Evolutionary conservation across 2,888 invertebrate genomes (phyloP).

Genomic region (Hydropsyche betteni): DNA sequence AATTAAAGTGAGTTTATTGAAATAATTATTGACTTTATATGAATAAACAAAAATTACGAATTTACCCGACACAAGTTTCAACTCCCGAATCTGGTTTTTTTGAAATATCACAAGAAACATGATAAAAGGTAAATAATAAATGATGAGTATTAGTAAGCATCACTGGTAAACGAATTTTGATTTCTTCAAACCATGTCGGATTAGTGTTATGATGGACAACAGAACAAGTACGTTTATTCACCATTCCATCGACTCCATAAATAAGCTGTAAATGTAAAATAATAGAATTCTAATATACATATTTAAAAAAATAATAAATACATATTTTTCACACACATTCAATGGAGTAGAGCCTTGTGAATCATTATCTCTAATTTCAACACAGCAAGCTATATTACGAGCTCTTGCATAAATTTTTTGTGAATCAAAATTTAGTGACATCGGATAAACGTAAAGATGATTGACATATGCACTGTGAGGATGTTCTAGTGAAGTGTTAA

Average conservation of each 20-base stretch:
- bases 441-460: slow-evolving; percentile 92
- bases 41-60: slow-evolving; percentile 9
- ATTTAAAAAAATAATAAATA: neutral
- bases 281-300: neutral
- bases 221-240: slow-evolving; percentile 75
- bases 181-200: slow-evolving; percentile 93
- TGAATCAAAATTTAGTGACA: slow-evolving; percentile 85
- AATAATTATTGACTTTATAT: neutral
- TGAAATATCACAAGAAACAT: slow-evolving; percentile 90
- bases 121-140: slow-evolving; percentile 93
- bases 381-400: slow-evolving; percentile 90
- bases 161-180: slow-evolving; percentile 89
- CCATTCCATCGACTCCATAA: slow-evolving; percentile 65
- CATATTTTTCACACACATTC: slow-evolving; percentile 66
- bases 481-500: slow-evolving; percentile 76
- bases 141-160: slow-evolving; percentile 88
- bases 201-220: slow-evolving; percentile 90
- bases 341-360: slow-evolving; percentile 75
- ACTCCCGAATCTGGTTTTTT: slow-evolving; percentile 80
- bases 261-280: slow-evolving; percentile 56
- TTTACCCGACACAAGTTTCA: slow-evolving; percentile 83
- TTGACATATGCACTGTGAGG: slow-evolving; percentile 88
- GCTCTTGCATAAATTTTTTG: slow-evolving; percentile 93
- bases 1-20: neutral
- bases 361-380: slow-evolving; percentile 89